These are phyloP conservation scores for Bradypus variegatus DNA, from an alignment of 2,797 vertebrate species.

Conservation along the genomic window DNA sequence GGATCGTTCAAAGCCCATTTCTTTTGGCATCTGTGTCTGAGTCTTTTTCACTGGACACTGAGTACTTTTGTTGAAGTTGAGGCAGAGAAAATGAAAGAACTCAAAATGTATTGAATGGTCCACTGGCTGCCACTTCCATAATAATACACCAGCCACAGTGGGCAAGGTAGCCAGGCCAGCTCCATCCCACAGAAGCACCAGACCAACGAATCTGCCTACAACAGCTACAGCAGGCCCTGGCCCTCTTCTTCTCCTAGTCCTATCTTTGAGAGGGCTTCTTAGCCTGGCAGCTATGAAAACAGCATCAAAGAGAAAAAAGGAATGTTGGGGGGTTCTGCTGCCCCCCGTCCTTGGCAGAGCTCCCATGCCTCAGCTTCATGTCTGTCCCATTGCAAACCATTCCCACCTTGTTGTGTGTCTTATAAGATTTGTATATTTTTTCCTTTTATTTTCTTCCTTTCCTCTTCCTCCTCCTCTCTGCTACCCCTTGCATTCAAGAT, in stretches of 20 bases:
- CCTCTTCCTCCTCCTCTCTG: not conserved
- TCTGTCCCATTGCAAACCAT: conserved; percentile 63
- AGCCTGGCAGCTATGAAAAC: conserved; percentile 68
- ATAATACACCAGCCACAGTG: conserved; percentile 65
- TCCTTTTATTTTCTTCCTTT: not conserved
- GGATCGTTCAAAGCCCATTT: not conserved
- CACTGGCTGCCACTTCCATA: not conserved
- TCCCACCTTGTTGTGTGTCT: conserved; percentile 83
- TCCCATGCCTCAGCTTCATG: conserved; percentile 63
- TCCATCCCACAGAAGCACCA: conserved; percentile 97
- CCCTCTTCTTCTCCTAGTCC: conserved; percentile 46
- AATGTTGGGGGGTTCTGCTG: conserved; percentile 53
- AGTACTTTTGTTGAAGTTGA: not conserved
- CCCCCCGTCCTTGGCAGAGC: conserved; percentile 38
- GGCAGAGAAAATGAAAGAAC: not conserved
- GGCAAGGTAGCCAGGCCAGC: conserved; percentile 93
- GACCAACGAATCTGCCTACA: conserved; percentile 96
- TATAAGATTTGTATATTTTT: conserved; percentile 86
- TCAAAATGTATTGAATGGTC: not conserved
- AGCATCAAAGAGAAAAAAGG: conserved; percentile 61
- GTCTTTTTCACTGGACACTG: not conserved
- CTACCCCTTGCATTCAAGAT: conserved; percentile 71
- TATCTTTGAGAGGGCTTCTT: conserved; percentile 65
- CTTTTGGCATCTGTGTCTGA: not conserved
- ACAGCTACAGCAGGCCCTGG: conserved; percentile 89